Evolutionary conservation across 2,888 invertebrate species (phyloP), one percentile per base, ranked within the genome.

Genomic region (Metalampra italica): DNA sequence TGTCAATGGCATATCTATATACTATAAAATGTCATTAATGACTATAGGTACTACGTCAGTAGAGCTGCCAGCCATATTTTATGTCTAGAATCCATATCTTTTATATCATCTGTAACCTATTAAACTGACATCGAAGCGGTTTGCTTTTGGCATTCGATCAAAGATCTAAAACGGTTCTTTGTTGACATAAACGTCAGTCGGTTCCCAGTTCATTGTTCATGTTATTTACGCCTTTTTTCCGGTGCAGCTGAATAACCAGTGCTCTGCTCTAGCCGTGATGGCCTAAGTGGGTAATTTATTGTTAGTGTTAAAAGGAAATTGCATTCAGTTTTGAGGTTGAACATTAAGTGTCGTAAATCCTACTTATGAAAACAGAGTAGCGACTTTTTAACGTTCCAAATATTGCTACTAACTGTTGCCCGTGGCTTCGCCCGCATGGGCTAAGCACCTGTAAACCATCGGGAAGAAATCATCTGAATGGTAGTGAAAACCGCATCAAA

Each of bases 91-190:
- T n/a, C 12, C 29, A 45, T n/a, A 37, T 30, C 46, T 49, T 39
- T 30, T 45, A 43, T 56, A 58, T 56, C 59, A 61, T 64, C 55
- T 57, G 62, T 63, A 63, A 68, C 62, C 68, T 64, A 76, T 72
- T 68, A 72, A 64, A 67, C 60, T 59, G 64, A 66, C 68, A 65
- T 54, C 54, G 22, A 53, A 49, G 66, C 59, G 62, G 71, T 62
- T 66, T 60, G 57, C 53, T 54, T 51, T 68, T 79, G 79, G 78
- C 79, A 75, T 71, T 71, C 58, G 75, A 78, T 81, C 78, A 80
- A 80, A 75, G 71, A 70, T 70, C 63, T 71, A 64, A 74, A 74
- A 70, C 62, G 51, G 62, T 67, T 68, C 64, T 63, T 72, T 73
- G 74, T 70, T 76, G 71, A 71, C 66, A 62, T 59, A 57, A 59